Percentiles rank a stretch among this genome's conserved stretches.
phyloP scores from a whole-genome alignment of 2,888 invertebrate species.

The Chirona hameri region DNA sequence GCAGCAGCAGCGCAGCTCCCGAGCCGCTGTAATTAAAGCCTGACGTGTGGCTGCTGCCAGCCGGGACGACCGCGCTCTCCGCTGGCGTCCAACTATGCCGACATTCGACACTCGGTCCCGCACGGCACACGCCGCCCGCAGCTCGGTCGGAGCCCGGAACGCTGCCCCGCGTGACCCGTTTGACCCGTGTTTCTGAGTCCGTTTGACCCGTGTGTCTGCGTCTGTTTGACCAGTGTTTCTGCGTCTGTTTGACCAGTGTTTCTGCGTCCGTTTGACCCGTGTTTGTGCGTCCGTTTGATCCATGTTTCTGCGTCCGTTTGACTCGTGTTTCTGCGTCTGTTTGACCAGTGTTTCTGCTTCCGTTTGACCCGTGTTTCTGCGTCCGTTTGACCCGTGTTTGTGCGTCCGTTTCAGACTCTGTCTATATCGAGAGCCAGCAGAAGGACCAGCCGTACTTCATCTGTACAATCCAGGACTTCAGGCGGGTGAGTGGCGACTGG shows the following conservation, averaged over 20 bases:
- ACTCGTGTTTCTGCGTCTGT: neutral
- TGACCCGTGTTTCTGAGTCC: neutral
- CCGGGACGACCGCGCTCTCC: neutral
- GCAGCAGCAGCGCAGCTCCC: too few relatives aligned
- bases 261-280: neutral
- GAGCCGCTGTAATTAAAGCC: neutral
- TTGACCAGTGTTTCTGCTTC: neutral
- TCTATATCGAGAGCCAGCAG: constrained; percentile 50
- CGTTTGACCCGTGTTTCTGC: neutral
- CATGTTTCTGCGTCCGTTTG: neutral
- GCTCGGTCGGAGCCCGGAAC: too few relatives aligned
- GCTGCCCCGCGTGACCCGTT: too few relatives aligned
- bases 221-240: neutral
- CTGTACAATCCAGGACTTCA: constrained; percentile 49
- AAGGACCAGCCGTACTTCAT: constrained; percentile 51
- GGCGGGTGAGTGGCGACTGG: constrained; percentile 46
- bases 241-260: neutral
- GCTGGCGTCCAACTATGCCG: neutral
- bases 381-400: neutral
- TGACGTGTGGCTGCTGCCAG: constrained; percentile 8
- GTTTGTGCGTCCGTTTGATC: neutral
- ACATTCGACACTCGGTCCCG: neutral
- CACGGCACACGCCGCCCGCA: neutral
- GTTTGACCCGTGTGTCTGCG: neutral
- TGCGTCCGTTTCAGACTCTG: constrained; percentile 47